Percentiles rank a stretch among this genome's conserved stretches.
Evolutionary conservation across 2,888 invertebrate genomes (phyloP).

Genomic region (Ptilodon capucinus): DNA sequence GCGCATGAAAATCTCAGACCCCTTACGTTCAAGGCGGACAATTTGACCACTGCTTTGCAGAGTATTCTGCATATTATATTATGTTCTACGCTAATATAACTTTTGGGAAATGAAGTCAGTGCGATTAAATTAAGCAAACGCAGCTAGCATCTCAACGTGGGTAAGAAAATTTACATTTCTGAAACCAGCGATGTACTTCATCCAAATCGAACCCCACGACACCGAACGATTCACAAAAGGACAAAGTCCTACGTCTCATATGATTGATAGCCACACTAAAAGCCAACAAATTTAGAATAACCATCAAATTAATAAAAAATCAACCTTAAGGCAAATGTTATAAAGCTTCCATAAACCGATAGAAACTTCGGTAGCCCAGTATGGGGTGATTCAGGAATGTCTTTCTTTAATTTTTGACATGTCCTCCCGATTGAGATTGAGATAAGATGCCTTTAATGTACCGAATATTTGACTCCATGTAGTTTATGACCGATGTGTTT

Average conservation of each 20-base stretch:
- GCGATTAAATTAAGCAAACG: no score
- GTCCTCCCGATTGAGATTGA: constrained; percentile 44
- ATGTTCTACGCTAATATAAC: no score
- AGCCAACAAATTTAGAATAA: constrained; percentile 8
- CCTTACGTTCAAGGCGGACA: no score
- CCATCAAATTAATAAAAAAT: constrained; percentile 7
- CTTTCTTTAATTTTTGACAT: constrained; percentile 43
- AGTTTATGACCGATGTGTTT: constrained; percentile 17
- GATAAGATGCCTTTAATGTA: constrained; percentile 36
- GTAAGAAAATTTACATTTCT: background rate
- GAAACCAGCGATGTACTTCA: constrained; percentile 26
- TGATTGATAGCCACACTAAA: constrained; percentile 50
- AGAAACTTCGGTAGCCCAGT: constrained; percentile 14
- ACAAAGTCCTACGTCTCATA: constrained; percentile 40
- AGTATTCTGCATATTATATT: no score
- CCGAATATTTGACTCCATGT: constrained; percentile 8
- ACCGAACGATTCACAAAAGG: constrained; percentile 25
- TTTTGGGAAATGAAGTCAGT: no score
- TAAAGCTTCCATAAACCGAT: constrained; percentile 4
- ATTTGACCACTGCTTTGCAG: no score
- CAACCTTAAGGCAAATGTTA: background rate
- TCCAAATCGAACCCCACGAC: constrained; percentile 26
- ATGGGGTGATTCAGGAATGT: constrained; percentile 34
- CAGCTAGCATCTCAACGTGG: no score
- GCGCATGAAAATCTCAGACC: no score